Base-by-base conservation (phyloP, 1,140 invertebrate species). In the Drosophila tropicalis region DNA sequence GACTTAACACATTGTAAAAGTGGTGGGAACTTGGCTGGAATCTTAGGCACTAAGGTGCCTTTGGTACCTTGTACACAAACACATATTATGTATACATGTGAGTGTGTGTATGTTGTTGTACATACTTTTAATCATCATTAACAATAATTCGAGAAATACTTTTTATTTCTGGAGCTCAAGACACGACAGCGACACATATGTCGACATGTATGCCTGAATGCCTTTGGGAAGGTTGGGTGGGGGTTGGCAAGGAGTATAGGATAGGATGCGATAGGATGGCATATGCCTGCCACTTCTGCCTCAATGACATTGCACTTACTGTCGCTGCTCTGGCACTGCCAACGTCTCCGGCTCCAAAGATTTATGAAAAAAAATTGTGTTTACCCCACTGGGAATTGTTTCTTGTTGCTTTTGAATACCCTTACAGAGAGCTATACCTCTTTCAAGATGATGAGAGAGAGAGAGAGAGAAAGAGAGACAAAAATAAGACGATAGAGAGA, bases 111-210 rank as follows among this genome's bases (percentile, higher is more conserved):
- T 25, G 22, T 29, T 29, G 29, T 29, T 29, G 34, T 84, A 87
- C 73, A 87, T 87, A 86, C 86, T 91, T 91, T 91, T 91, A 91
- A 91, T 91, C 84, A 91, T 90, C 89, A 91, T 91, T 91, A 91
- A 91, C 84, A 86, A 91, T 89, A 91, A 90, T 91, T 91, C 90
- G 85, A 91, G 89, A 85, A 91, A 91, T 90, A 86, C 79, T 91
- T 90, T 90, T 91, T 87, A 91, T 89, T 89, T 91, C 7, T 56
- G 62, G 10, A 55, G 32, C 78, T 78, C 76, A 86, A 85, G 82
- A 75, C 77, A 57, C 63, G 36, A 36, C 34, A 62, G 12, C 36
- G 9, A 44, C 12, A 44, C 17, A 29, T 22, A 62, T n/a, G 13
- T 15, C 9, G 13, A 54, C n/a, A 54, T 57, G 60, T 51, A 47